These are phyloP conservation scores for Drosophila greeni DNA, from an alignment of 2,888 invertebrate species.

Conservation along the genomic window DNA sequence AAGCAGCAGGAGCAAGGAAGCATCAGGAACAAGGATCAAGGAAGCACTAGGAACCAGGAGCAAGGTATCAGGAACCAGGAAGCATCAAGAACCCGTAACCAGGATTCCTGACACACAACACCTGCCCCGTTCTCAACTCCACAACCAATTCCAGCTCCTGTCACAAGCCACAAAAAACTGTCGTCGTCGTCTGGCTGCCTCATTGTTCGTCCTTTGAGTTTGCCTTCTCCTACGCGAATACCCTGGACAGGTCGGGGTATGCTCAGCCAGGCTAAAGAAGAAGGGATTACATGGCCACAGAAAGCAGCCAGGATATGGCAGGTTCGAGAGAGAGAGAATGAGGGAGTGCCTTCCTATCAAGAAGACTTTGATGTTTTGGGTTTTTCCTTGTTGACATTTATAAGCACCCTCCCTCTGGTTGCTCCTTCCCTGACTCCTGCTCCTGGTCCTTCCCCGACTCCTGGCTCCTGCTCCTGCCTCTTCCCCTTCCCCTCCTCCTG, in stretches of 20 bases:
- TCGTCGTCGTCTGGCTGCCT: constrained; percentile 42
- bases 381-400: constrained; percentile 41
- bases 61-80: neutral
- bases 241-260: neutral
- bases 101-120: constrained; percentile 1
- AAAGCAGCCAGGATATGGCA: neutral
- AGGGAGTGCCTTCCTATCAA: neutral
- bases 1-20: neutral
- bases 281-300: neutral
- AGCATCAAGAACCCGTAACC: too few species aligned
- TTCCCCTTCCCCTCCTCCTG: neutral
- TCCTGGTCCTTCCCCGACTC: neutral
- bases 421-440: neutral
- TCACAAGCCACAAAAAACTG: constrained; percentile 22
- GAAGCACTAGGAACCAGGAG: constrained; percentile 2
- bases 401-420: constrained; percentile 22
- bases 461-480: too few species aligned
- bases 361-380: constrained; percentile 8
- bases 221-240: constrained; percentile 4
- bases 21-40: constrained; percentile 4
- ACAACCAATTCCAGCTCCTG: constrained; percentile 2
- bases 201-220: constrained; percentile 37
- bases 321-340: neutral
- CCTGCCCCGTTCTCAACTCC: neutral
- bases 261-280: neutral